Evolutionary conservation across 2,888 invertebrate genomes (phyloP).

Genomic region (Oscheius sp.): DNA sequence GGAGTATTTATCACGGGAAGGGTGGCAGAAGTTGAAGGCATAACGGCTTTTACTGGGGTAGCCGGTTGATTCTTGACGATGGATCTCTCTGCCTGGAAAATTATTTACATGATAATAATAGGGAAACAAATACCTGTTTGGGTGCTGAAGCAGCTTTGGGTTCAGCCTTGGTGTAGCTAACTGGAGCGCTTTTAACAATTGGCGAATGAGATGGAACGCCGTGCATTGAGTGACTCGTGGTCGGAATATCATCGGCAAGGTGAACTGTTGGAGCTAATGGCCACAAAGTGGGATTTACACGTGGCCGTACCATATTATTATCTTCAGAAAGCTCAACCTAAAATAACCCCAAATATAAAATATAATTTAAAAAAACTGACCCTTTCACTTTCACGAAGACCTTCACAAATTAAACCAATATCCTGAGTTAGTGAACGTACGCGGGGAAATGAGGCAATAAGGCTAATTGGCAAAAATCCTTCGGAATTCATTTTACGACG

Average conservation of each 20-base stretch:
- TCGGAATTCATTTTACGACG: constrained; percentile 94
- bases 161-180: not conserved
- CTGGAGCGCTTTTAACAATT: not conserved
- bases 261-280: constrained; percentile 77
- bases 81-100: not conserved
- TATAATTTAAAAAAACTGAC: constrained; percentile 79
- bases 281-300: constrained; percentile 86
- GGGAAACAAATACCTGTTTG: not conserved
- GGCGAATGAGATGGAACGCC: constrained; percentile 1
- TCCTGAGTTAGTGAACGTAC: constrained; percentile 89
- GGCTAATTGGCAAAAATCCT: constrained; percentile 90
- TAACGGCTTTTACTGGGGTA: not conserved
- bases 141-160: constrained; percentile 1
- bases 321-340: constrained; percentile 55
- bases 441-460: constrained; percentile 95
- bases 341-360: not conserved
- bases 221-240: constrained; percentile 21
- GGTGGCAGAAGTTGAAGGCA: constrained; percentile 1
- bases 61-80: not conserved
- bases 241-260: constrained; percentile 42
- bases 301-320: constrained; percentile 71
- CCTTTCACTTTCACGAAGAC: constrained; percentile 86
- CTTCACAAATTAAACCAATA: constrained; percentile 84
- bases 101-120: not conserved
- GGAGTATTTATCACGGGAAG: not conserved